phyloP scores from a whole-genome alignment of 1,140 invertebrate species.

The Eubasilissa regina region DNA sequence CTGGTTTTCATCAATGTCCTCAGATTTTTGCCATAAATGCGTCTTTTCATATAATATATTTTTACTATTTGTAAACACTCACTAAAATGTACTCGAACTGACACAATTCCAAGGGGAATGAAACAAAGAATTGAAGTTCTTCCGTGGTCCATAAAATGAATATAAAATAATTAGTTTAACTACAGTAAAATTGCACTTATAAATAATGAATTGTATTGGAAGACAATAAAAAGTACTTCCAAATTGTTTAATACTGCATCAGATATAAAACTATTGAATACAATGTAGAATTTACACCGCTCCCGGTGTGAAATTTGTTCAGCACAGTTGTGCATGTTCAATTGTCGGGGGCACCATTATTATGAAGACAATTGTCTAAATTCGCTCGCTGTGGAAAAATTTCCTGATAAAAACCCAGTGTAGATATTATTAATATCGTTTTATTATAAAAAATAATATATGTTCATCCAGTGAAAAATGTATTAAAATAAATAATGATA shows the following conservation, averaged over 20 bases:
- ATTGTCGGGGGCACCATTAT: not conserved
- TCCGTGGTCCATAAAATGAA: constrained; percentile 12
- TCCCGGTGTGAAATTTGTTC: constrained; percentile 4
- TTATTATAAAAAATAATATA: constrained; percentile 48
- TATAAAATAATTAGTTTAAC: constrained; percentile 26
- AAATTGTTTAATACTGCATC: constrained; percentile 22
- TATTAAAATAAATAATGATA: constrained; percentile 47
- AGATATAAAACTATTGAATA: constrained; percentile 35
- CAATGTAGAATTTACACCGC: not conserved
- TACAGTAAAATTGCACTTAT: constrained; percentile 34
- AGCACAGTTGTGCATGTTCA: constrained; percentile 18
- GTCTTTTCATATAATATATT: constrained; percentile 1
- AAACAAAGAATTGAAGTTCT: not conserved
- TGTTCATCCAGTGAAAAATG: constrained; percentile 46
- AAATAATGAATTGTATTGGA: constrained; percentile 21
- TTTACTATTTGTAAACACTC: not conserved
- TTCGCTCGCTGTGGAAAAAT: constrained; percentile 27
- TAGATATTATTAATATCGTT: constrained; percentile 35
- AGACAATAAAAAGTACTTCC: constrained; percentile 21
- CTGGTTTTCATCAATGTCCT: not conserved
- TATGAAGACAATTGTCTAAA: constrained; percentile 13
- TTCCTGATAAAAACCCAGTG: constrained; percentile 41
- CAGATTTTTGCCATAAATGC: not conserved
- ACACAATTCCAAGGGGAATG: constrained; percentile 5
- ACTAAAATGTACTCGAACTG: constrained; percentile 11